Evolutionary conservation across 2,113 vertebrate genomes (phyloP).

Genomic region (Oxyura jamaicensis): DNA sequence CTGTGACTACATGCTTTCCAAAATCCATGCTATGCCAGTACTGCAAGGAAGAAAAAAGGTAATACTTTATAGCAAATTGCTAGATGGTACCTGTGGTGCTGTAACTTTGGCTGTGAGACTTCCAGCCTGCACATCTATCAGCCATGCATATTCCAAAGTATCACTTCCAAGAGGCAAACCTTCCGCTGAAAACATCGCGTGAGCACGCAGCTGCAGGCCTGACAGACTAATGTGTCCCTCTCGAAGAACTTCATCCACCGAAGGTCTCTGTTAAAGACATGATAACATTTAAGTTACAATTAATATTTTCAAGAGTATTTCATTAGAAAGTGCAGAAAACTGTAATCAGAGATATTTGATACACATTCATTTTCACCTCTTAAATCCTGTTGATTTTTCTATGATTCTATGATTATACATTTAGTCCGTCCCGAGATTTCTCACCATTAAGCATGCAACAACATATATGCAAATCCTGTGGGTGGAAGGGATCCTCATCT

Average conservation of each 20-base stretch:
- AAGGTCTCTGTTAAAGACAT: constrained; percentile 82
- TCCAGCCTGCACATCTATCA: constrained; percentile 96
- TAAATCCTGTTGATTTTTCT: neutral
- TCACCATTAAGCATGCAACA: neutral
- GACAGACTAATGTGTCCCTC: constrained; percentile 95
- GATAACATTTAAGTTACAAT: neutral
- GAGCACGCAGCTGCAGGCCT: constrained; percentile 93
- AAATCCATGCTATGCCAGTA: fast-evolving
- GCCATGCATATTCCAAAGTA: constrained; percentile 95
- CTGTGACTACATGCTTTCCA: fast-evolving
- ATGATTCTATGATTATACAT: neutral
- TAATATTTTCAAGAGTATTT: neutral
- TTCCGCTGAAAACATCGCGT: constrained; percentile 96
- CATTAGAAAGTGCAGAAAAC: neutral
- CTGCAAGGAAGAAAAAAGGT: neutral
- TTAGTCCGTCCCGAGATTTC: neutral
- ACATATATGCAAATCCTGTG: neutral
- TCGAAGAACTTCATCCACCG: constrained; percentile 88
- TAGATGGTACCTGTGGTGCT: constrained; percentile 87
- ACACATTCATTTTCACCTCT: neutral
- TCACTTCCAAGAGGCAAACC: constrained; percentile 90
- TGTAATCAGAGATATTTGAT: neutral
- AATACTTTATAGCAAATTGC: neutral
- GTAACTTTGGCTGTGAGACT: constrained; percentile 91
- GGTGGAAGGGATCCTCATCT: neutral